phyloP scores from a whole-genome alignment of 2,113 vertebrate species.

The Coracopsis vasa region DNA sequence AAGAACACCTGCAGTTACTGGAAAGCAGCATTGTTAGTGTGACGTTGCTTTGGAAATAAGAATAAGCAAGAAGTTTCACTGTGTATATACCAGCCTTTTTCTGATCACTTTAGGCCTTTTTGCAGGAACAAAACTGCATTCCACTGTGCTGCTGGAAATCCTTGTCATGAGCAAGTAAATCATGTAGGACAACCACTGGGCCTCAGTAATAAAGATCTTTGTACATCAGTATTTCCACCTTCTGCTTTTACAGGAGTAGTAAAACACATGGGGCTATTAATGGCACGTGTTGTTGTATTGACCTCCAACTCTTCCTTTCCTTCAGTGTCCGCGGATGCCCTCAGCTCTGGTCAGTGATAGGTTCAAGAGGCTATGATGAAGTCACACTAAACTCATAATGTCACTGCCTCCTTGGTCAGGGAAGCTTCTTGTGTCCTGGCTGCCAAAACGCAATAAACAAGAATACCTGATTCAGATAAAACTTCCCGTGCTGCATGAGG shows the following conservation, averaged over 20 bases:
- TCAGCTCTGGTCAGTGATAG: background rate
- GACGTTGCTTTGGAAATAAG: rapidly evolving
- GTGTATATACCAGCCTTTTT: background rate
- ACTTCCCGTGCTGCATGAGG: background rate
- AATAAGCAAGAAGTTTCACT: background rate
- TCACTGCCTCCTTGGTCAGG: background rate
- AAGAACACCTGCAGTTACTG: background rate
- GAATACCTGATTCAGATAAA: background rate
- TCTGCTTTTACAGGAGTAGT: background rate
- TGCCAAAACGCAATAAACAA: background rate
- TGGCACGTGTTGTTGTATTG: rapidly evolving
- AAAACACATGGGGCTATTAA: background rate
- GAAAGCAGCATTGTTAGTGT: background rate
- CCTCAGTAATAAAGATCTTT: background rate
- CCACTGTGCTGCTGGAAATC: background rate
- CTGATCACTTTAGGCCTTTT: background rate
- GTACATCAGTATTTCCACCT: background rate
- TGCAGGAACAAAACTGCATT: background rate
- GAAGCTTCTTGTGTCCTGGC: background rate
- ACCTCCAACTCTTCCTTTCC: background rate
- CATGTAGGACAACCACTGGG: background rate
- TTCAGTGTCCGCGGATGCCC: rapidly evolving
- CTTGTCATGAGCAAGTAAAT: background rate
- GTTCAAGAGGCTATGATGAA: background rate
- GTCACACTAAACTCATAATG: background rate